Conservation (phyloP, 2,888 invertebrate genomes). For the Tenthredo notha region DNA sequence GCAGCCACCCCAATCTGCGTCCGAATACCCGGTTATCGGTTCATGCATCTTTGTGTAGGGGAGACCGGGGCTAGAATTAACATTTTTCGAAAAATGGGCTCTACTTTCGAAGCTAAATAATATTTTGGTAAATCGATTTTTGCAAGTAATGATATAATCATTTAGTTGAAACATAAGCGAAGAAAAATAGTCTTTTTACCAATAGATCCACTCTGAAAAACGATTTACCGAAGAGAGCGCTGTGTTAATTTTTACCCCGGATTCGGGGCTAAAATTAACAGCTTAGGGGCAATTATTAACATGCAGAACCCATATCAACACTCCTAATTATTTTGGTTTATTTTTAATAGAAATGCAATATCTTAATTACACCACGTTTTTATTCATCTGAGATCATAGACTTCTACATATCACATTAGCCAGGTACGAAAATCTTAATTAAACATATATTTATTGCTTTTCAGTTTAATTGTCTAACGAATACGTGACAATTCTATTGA, state of each 20-base stretch:
- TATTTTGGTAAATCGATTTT: slow-evolving; percentile 1
- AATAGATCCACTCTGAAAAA: background rate
- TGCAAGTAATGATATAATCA: background rate
- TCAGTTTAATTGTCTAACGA: background rate
- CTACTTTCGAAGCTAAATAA: background rate
- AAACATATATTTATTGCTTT: background rate
- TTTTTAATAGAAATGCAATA: slow-evolving; percentile 8
- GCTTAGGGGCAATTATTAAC: slow-evolving; percentile 5
- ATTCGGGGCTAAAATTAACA: background rate
- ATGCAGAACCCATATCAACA: background rate
- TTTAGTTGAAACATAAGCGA: background rate
- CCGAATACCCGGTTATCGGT: too few species aligned
- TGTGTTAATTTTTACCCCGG: background rate
- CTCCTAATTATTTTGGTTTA: slow-evolving; percentile 5
- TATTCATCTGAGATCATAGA: background rate
- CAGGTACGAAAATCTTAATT: slow-evolving; percentile 1
- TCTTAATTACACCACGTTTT: background rate
- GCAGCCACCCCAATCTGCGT: too few species aligned
- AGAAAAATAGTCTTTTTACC: background rate
- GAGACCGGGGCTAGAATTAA: slow-evolving; percentile 8
- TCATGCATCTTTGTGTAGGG: background rate
- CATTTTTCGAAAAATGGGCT: background rate
- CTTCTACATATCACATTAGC: slow-evolving; percentile 3
- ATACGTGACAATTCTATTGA: background rate
- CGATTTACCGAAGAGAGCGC: background rate